Percentiles rank a stretch among this genome's conserved stretches.
phyloP scores from a whole-genome alignment of 53 echinoderm and acorn worm species.

The Glandiceps talaboti region DNA sequence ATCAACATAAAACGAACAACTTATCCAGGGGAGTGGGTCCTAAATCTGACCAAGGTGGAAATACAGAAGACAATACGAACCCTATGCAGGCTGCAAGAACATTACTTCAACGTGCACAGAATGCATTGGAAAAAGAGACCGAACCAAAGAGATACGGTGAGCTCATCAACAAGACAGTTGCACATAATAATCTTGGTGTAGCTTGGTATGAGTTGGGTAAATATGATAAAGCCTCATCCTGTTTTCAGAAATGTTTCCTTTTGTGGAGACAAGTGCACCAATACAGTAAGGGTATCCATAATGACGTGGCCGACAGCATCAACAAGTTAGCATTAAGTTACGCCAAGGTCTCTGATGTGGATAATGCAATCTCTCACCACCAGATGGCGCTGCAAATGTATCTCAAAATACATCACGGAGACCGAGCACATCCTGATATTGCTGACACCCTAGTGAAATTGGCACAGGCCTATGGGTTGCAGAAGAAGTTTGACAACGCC shows the following conservation, averaged over 20 bases:
- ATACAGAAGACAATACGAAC: neutral
- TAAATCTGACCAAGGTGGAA: neutral
- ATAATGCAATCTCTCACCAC: neutral
- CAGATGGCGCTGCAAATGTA: neutral
- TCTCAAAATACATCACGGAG: neutral
- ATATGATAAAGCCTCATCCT: neutral
- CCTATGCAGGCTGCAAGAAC: neutral
- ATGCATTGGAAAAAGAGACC: neutral
- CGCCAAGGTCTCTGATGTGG: neutral
- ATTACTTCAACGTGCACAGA: neutral
- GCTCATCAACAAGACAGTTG: neutral
- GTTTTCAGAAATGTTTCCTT: neutral
- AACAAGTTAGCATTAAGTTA: neutral
- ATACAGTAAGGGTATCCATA: neutral
- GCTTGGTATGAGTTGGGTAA: neutral
- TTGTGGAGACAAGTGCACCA: neutral
- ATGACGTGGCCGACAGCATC: neutral
- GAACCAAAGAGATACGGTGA: neutral
- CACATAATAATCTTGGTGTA: neutral
- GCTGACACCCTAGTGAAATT: neutral
- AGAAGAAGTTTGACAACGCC: neutral
- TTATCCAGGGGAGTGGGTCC: too few species aligned
- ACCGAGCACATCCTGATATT: neutral
- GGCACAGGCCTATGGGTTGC: neutral
- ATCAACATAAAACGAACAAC: neutral